Conservation (phyloP, 2,888 invertebrate genomes). For the Hemicrepidius hirtus region DNA sequence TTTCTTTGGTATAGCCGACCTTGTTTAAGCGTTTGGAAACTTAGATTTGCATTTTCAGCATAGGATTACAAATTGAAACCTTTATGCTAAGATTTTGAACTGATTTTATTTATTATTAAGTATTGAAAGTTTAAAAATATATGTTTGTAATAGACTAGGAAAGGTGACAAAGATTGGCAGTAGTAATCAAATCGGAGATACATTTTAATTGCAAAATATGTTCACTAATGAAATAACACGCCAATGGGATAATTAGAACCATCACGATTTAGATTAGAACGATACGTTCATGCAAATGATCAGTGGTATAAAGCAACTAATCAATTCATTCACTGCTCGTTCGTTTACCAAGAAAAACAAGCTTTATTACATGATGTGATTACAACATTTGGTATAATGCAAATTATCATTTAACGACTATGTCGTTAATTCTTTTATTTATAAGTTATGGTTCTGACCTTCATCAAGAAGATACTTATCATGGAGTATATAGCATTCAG, state of each 20-base stretch:
- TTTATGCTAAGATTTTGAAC: too few species aligned
- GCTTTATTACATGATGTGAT: conserved; percentile 1
- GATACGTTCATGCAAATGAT: conserved; percentile 9
- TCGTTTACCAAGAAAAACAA: background rate
- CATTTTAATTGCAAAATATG: conserved; percentile 17
- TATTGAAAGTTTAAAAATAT: background rate
- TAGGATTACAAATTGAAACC: background rate
- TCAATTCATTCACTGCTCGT: conserved; percentile 2
- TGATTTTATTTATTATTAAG: too few species aligned
- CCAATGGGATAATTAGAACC: conserved; percentile 12
- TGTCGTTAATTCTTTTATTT: conserved; percentile 9
- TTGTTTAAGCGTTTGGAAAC: conserved; percentile 19
- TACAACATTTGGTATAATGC: conserved; percentile 16
- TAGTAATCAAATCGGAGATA: conserved; percentile 1
- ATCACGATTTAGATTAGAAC: conserved; percentile 14
- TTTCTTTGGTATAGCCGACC: background rate
- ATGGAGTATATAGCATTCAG: conserved; percentile 18
- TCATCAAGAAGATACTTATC: conserved; percentile 19
- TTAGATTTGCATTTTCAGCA: conserved; percentile 18
- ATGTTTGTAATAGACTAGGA: background rate
- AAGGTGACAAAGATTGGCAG: background rate
- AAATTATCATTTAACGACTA: conserved; percentile 18
- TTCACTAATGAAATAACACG: conserved; percentile 17
- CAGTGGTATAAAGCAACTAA: conserved; percentile 3
- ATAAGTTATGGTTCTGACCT: conserved; percentile 24